Evolutionary conservation across 2,888 invertebrate species (phyloP), one percentile per base, ranked within the genome.

Genomic region (Hydraecia micacea): DNA sequence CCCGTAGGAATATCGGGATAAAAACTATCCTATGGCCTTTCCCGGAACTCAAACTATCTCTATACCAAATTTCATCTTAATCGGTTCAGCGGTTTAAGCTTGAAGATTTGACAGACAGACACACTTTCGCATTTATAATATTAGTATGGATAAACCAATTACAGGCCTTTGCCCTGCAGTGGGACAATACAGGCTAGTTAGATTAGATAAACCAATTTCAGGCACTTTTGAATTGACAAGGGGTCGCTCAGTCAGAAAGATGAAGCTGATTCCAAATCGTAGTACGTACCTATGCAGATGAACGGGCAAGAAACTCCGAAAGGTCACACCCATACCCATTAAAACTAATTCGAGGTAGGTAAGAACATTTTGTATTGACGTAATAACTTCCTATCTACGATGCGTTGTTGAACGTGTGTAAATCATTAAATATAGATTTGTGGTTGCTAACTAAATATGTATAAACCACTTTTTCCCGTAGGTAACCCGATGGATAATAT

Each of bases 381-480:
- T 80, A 70, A 80, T 28, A 69, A 66, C 60, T 66, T 68, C 67
- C 80, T 60, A 84, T 60, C 46, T 60, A 21, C 28, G 6, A n/a
- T 52, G 65, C 60, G 32, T 75, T 60, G 55, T 55, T 75, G 58
- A 60, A 46, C 39, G 60, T 66, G 32, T 42, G 82, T 81, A 75
- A 86, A 62, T 49, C 60, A 82, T 70, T 75, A 82, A 70, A 82
- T 86, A 86, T 82, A 86, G 86, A 75, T 75, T 71, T 82, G 83
- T 66, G 76, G 75, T 75, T 49, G 32, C 52, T 28, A 66, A 49
- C 69, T 81, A 75, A 70, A 82, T 70, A n/a, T n/a, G n/a, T n/a
- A 86, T 75, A 73, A 39, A 39, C 1, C 5, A 28, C 21, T 18
- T 82, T 86, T 82, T 81, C 83, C 86, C 42, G 65, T 80, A 70